Evolutionary conservation across 1,140 invertebrate species (phyloP).

Genomic region (Drosophila tsacasi): DNA sequence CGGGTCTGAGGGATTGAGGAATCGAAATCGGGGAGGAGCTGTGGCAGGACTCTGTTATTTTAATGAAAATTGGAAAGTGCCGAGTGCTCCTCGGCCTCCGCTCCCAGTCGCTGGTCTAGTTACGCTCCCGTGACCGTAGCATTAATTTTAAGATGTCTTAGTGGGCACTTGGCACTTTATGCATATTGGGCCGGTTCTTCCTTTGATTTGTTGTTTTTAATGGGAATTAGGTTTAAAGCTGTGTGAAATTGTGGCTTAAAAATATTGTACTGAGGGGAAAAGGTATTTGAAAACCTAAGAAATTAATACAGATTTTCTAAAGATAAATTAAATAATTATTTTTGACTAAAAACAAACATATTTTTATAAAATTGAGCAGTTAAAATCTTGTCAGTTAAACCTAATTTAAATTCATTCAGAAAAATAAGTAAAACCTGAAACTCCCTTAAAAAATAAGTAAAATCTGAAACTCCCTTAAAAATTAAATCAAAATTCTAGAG

Average conservation of each 20-base stretch:
- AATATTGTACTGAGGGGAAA: background rate
- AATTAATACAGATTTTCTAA: background rate
- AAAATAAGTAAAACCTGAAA: too few species aligned
- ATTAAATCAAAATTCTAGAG: too few species aligned
- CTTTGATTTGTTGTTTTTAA: slow-evolving; percentile 25
- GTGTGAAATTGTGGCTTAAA: background rate
- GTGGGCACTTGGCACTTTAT: slow-evolving; percentile 40
- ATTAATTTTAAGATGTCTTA: slow-evolving; percentile 76
- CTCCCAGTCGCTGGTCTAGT: slow-evolving; percentile 23
- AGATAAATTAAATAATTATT: too few species aligned
- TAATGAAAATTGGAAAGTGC: slow-evolving; percentile 85
- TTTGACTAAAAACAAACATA: too few species aligned
- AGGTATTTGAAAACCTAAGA: background rate
- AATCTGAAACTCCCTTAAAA: too few species aligned
- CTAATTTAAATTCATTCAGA: too few species aligned
- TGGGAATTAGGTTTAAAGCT: slow-evolving; percentile 14
- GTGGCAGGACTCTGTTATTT: slow-evolving; percentile 77
- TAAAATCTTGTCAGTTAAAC: too few species aligned
- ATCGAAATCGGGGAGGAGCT: slow-evolving; percentile 17
- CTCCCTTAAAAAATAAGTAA: too few species aligned
- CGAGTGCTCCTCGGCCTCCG: slow-evolving; percentile 31
- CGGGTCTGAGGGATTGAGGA: slow-evolving; percentile 4
- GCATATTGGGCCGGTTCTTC: slow-evolving; percentile 26
- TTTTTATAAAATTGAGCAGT: too few species aligned
- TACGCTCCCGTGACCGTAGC: slow-evolving; percentile 48